Evolutionary conservation across 2,888 invertebrate species (phyloP), one percentile per base, ranked within the genome.

Genomic region (Ecliptopera silaceata): DNA sequence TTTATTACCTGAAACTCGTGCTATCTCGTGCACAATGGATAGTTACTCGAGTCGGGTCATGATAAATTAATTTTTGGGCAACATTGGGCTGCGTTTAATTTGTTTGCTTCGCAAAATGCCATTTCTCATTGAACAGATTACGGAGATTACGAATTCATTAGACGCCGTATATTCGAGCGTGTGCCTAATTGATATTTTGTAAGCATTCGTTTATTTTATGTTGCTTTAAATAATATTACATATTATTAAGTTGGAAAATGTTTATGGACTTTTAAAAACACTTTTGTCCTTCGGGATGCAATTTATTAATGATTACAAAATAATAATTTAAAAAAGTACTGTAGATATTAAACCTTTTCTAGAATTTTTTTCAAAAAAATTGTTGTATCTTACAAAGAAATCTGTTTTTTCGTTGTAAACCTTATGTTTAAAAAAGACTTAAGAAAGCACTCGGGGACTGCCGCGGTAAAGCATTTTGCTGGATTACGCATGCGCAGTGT

Each of bases 81-180:
- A 78, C 53, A 46, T 53, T 59, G 49, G 59, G 50, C 36, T 4
- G 17, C 81, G 82, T 86, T 88, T 88, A 90, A 90, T 90, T 89
- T 87, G 88, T 88, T 88, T 86, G 82, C 82, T 85, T 86, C 77
- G 77, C 77, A 84, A 86, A 85, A 84, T 77, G 85, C 88, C 86
- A 86, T 90, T 86, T 84, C 88, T 90, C 89, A 90, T 88, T 86
- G 88, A 88, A 86, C 86, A 89, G 90, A 90, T 91, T 90, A 88
- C 82, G 56, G 82, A 88, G 89, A 89, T 91, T 90, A 89, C 85
- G 80, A 88, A 88, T 91, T 89, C 88, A 90, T 90, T 90, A 87
- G 89, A 87, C 86, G 77, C 74, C 74, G 78, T 75, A 78, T 88
- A 87, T 88, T 64, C 64, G 79, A 81, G 80, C 70, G 66, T 53